Evolutionary conservation across 2,888 invertebrate genomes (phyloP).

Genomic region (Drosophila flavopinicola): DNA sequence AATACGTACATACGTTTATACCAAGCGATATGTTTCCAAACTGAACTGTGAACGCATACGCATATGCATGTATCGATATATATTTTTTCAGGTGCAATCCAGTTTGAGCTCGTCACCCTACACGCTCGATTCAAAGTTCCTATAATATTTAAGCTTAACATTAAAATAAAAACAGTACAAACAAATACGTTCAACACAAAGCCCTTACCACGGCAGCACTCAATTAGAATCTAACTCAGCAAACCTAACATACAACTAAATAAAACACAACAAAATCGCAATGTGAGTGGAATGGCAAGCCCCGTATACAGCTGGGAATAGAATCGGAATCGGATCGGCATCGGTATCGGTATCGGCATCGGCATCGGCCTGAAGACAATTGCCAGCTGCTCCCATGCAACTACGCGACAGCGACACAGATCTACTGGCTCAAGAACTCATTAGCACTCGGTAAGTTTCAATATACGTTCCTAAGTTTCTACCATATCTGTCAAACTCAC

Average conservation of each 20-base stretch:
- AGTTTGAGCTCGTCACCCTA: conserved; percentile 44
- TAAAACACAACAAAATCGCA: conserved; percentile 2
- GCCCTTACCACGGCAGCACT: conserved; percentile 5
- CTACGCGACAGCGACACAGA: background rate
- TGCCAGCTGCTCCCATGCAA: conserved; percentile 10
- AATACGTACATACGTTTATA: too few species aligned
- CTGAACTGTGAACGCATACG: too few species aligned
- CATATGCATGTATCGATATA: background rate
- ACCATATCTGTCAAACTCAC: too few species aligned
- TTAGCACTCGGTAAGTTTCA: conserved; percentile 13
- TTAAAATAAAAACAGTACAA: conserved; percentile 69
- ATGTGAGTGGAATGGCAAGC: conserved; percentile 23
- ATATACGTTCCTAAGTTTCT: too few species aligned
- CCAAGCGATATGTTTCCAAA: too few species aligned
- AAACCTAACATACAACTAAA: background rate
- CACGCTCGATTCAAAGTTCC: conserved; percentile 67
- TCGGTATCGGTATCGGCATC: too few species aligned
- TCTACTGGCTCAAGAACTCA: background rate
- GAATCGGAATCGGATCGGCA: background rate
- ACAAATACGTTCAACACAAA: conserved; percentile 31
- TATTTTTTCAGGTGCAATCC: conserved; percentile 47
- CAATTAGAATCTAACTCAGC: conserved; percentile 6
- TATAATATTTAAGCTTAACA: conserved; percentile 67
- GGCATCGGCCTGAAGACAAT: background rate
- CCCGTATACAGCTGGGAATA: background rate